These are phyloP conservation scores for Chrysoperla carnea DNA, from an alignment of 1,140 invertebrate genomes.

Conservation along the genomic window DNA sequence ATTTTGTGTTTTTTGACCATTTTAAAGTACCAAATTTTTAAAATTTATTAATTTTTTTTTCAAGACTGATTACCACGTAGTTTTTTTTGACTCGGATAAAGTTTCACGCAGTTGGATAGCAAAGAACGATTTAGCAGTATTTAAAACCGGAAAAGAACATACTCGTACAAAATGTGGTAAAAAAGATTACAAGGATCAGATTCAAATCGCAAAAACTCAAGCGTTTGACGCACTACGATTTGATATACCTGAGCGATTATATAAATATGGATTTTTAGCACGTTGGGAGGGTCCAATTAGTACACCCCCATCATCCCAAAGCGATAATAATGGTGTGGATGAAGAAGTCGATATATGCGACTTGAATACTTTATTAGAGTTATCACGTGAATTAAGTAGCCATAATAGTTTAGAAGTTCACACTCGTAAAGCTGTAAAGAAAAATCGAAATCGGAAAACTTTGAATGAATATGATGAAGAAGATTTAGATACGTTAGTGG, in stretches of 20 bases:
- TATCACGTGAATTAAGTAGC: no score
- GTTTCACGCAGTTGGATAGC: conserved; percentile 34
- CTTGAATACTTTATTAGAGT: no score
- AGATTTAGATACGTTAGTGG: no score
- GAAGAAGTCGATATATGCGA: no score
- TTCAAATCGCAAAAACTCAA: conserved; percentile 17
- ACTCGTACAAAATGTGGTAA: conserved; percentile 7
- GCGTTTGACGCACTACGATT: conserved; percentile 23
- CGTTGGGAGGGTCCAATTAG: conserved; percentile 18
- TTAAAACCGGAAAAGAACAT: conserved; percentile 12
- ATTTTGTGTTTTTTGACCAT: no score
- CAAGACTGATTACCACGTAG: conserved; percentile 41
- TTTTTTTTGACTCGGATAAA: conserved; percentile 33
- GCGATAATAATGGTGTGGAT: no score
- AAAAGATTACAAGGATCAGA: conserved; percentile 13
- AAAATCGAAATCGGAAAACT: no score
- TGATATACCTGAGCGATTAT: conserved; percentile 19
- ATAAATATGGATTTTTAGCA: conserved; percentile 25
- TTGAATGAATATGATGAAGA: no score
- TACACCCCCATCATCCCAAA: background rate
- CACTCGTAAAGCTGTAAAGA: no score
- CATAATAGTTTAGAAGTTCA: no score
- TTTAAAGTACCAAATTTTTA: no score
- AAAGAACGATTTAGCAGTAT: conserved; percentile 22
- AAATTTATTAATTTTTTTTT: conserved; percentile 18